phyloP scores from a whole-genome alignment of 2,113 vertebrate species.

The Murina feae region DNA sequence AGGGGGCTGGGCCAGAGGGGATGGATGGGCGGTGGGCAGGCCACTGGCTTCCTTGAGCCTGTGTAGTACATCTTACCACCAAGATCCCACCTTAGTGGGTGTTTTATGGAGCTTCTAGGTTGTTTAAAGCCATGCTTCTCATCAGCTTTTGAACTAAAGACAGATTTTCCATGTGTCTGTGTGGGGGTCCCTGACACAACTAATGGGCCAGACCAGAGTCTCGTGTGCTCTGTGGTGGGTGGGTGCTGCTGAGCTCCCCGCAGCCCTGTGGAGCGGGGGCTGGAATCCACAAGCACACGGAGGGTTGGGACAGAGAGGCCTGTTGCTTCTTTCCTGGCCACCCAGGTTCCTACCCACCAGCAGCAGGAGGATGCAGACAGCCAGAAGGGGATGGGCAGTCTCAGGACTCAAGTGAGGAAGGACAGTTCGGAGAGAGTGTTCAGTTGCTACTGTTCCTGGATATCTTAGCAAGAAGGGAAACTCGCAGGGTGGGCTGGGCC shows the following conservation, averaged over 20 bases:
- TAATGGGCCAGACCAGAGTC: background rate
- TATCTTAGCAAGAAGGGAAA: background rate
- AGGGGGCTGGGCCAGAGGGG: too few relatives aligned
- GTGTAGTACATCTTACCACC: rapidly evolving
- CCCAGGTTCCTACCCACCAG: background rate
- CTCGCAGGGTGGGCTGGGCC: too few relatives aligned
- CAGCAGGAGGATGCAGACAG: background rate
- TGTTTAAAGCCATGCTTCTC: background rate
- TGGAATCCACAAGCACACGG: background rate
- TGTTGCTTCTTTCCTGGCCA: background rate
- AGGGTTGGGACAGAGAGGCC: rapidly evolving
- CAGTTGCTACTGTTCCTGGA: background rate
- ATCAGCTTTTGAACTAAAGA: background rate
- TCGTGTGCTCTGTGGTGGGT: background rate
- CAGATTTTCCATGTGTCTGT: background rate
- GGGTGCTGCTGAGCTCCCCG: background rate
- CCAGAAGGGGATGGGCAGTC: background rate
- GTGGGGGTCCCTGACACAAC: background rate
- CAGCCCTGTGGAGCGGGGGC: background rate
- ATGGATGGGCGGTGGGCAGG: background rate
- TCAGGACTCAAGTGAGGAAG: background rate
- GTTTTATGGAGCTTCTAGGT: background rate
- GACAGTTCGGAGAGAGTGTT: background rate
- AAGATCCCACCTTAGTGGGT: background rate
- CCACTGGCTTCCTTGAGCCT: background rate